These are phyloP conservation scores for Channallabes apus DNA, from an alignment of 2,797 vertebrate genomes.

Conservation along the genomic window DNA sequence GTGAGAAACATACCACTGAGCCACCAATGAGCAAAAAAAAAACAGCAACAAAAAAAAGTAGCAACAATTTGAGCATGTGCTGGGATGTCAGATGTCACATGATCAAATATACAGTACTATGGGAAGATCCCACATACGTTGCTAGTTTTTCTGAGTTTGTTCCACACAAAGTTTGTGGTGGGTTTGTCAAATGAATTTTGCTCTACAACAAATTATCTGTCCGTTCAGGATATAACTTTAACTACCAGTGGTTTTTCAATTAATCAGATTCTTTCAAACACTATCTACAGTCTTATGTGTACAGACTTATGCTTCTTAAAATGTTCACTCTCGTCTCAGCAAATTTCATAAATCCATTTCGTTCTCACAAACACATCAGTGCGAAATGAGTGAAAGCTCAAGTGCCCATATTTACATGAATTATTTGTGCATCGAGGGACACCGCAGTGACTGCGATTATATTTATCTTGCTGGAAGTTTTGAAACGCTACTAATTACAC, in stretches of 20 bases:
- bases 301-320: not conserved
- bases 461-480: not conserved
- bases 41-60: too few species aligned
- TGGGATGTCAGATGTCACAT: not conserved
- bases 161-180: not conserved
- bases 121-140: not conserved
- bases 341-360: not conserved
- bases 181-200: not conserved
- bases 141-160: not conserved
- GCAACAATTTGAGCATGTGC: not conserved
- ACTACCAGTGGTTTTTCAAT: not conserved
- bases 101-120: too few species aligned
- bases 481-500: not conserved
- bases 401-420: not conserved
- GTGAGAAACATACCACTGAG: too few species aligned
- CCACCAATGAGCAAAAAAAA: too few species aligned
- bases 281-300: not conserved
- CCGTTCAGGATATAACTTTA: not conserved
- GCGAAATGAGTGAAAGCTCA: constrained; percentile 5
- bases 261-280: not conserved
- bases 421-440: not conserved
- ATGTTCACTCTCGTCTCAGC: not conserved
- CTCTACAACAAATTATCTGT: not conserved
- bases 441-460: not conserved
- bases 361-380: not conserved